Base-by-base conservation (phyloP, 1,140 invertebrate species). In the Manduca sexta region DNA sequence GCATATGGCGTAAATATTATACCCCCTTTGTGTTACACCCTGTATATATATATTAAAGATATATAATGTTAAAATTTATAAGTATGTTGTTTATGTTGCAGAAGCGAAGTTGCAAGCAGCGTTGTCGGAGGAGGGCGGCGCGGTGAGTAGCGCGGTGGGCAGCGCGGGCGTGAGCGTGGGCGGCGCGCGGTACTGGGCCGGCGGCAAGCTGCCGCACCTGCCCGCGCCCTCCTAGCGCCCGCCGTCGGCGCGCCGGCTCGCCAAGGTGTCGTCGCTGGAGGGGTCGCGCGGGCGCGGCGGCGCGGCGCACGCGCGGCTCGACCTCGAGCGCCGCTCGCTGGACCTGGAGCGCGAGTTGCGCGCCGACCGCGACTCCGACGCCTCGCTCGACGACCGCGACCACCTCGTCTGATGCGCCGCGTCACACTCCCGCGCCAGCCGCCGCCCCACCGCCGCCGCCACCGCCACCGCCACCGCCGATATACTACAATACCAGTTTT, bases 31-130 rank as follows among this genome's bases (percentile, higher is more conserved):
- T 17, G 2, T 38, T 35, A 18, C 16, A 15, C 7, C 2, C 2
- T 3, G 21, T 7, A 3, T 21, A 3, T 21, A 21, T 3, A 21
- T 21, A 21, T 3, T 21, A 21, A 21, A 21, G 7, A 3, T 5
- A 26, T 26, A 26, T 26, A 26, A 8, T 26, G 21, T 26, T 26
- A 26, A 5, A 26, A 26, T 26, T 3, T 26, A 8, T 26, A 26
- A 8, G 21, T 26, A 5, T 3, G 21, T 26, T 34, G 16, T 11
- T 51, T 4, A 35, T n/a, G n/a, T 71, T 59, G 5, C 74, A 74
- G 80, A 88, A 64, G 79, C 77, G 67, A 88, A 87, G 57, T 64
- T 88, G 5, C 74, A 82, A 56, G 87, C 87, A 35, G 78, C 81
- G 17, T 52, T 84, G 33, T 84, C 81, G 13, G 81, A 84, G 57